phyloP scores from a whole-genome alignment of 2,888 invertebrate species.

The Bellardia bayeri region DNA sequence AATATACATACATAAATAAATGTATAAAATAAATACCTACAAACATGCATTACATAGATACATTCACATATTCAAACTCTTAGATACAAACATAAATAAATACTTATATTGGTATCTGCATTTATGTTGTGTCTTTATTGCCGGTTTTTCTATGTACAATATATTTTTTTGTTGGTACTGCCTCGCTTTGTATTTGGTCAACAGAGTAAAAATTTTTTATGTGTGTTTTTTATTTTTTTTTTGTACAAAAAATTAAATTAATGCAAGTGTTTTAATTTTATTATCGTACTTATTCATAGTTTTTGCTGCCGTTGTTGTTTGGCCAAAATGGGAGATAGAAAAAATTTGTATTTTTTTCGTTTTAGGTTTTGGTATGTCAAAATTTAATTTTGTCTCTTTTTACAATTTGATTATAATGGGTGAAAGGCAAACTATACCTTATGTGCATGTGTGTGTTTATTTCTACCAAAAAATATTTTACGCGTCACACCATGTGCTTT shows the following conservation, averaged over 20 bases:
- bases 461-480: not conserved
- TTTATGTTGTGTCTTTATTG: constrained; percentile 12
- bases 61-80: not conserved
- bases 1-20: not conserved
- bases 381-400: constrained; percentile 2
- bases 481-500: constrained; percentile 20
- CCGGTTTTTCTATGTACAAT: not conserved
- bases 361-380: constrained; percentile 20
- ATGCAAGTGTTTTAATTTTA: constrained; percentile 44
- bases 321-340: constrained; percentile 9
- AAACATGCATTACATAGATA: not conserved
- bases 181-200: constrained; percentile 37
- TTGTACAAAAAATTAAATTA: constrained; percentile 39
- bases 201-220: not conserved
- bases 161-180: constrained; percentile 2
- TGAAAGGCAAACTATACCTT: constrained; percentile 34
- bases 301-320: not conserved
- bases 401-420: constrained; percentile 10
- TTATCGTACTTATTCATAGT: constrained; percentile 9
- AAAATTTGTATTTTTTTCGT: not conserved
- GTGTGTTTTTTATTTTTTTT: not conserved
- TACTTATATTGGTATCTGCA: not conserved
- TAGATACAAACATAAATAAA: not conserved
- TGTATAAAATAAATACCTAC: not conserved
- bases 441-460: not conserved